Evolutionary conservation across 2,888 invertebrate genomes (phyloP), one percentile per base, ranked within the genome.

Genomic region (Ditula angustiorana): DNA sequence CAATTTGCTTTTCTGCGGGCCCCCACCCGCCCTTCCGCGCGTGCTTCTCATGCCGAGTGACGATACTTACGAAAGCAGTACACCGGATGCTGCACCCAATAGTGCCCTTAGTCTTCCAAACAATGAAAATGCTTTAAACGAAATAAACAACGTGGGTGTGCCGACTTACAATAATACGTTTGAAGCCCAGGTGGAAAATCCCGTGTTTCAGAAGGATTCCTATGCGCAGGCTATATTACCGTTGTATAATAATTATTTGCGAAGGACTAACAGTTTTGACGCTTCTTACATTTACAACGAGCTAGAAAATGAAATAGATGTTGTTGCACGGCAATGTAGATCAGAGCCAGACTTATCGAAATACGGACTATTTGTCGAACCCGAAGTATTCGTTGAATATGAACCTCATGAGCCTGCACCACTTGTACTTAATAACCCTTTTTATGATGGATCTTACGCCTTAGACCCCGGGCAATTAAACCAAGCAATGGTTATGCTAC

Each of bases 91-190:
- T 70, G 73, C 78, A 65, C 70, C 78, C 67, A 77, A 79, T 71
- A 70, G 74, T 69, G 72, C 71, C 76, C 76, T 73, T 77, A 80
- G 72, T 74, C 82, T 83, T 83, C 81, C 82, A 83, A 83, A 82
- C 78, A 80, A 83, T 83, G 80, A 80, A 69, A 75, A 82, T 81
- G 80, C 81, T 71, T 83, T 91, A 78, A 80, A 83, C 69, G 85
- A 91, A 81, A 92, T 92, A 87, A 92, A 92, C 85, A 92, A 90
- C 80, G 88, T 91, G 79, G 91, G 91, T 80, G 86, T 91, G 75
- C 92, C 93, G 65, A 84, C 81, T 63, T 86, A 77, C 74, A 85
- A 84, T 77, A 80, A 71, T 74, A 71, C 77, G 62, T 81, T 78
- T 74, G 80, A 80, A 78, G 80, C 82, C 71, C 79, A 81, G 75